Base-by-base conservation (phyloP, 2,888 invertebrate genomes). In the Tortricodes alternella region DNA sequence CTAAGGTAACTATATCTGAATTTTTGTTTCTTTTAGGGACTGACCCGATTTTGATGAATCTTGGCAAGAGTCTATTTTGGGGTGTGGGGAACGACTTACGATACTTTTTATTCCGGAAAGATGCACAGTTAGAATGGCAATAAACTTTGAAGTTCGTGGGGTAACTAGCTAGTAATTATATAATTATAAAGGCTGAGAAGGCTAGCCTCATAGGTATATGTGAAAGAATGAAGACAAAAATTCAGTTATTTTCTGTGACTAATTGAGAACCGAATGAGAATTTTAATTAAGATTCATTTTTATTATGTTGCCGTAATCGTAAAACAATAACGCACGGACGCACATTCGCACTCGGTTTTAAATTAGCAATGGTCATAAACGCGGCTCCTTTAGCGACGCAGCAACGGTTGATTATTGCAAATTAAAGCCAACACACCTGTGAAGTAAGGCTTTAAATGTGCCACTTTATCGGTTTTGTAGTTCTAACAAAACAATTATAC, bases 371-470 rank as follows among this genome's bases (percentile, higher is more conserved):
- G 74, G 74, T 70, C 68, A 74, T 85, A 83, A 85, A 82, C 66
- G 68, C 62, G 61, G 70, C 73, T 80, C 78, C 82, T 83, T 86
- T 86, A 83, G 80, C 69, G 80, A 78, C 76, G 70, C 80, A 75
- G 60, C 77, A 79, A 76, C 77, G 66, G 69, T 80, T 79, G 75
- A 75, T 78, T 80, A 82, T 81, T 83, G 78, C 77, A 82, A 78
- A 67, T 73, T 76, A 82, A 80, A 78, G 73, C 70, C 67, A 69
- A n/a, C 75, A 78, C 79, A 80, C 76, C 76, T 79, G 78, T 74
- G 70, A 75, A n/a, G n/a, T n/a, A 76, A 76, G 63, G 35, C 39
- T 74, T 80, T 80, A 78, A 66, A 76, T 68, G 66, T 73, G 72
- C 78, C 78, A 80, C 70, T 32, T 50, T 55, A 51, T 50, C 46